These are phyloP conservation scores for Lymantria monacha DNA, from an alignment of 2,888 invertebrate genomes.

Conservation along the genomic window DNA sequence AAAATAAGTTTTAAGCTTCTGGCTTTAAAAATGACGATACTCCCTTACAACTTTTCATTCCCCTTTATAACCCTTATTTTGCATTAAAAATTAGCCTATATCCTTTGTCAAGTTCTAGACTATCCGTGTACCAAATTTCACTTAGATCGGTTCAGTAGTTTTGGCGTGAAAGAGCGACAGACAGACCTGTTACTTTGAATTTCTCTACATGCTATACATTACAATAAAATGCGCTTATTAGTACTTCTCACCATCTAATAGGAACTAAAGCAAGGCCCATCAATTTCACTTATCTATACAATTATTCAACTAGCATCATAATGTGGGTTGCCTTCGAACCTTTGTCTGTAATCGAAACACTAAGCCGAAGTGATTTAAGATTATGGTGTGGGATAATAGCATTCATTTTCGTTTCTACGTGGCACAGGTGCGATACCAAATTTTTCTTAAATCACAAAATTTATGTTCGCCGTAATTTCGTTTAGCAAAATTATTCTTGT, in stretches of 20 bases:
- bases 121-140: no score
- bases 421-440: conserved; percentile 68
- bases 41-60: no score
- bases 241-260: conserved; percentile 12
- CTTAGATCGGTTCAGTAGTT: no score
- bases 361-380: conserved; percentile 80
- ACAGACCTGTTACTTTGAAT: no score
- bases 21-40: no score
- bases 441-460: conserved; percentile 68
- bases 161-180: no score
- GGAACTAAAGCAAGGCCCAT: conserved; percentile 50
- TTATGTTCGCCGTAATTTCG: conserved; percentile 54
- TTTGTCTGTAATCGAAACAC: conserved; percentile 81
- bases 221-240: no score
- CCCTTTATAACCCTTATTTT: no score
- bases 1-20: no score
- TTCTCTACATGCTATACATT: no score
- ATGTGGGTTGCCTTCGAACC: conserved; percentile 76
- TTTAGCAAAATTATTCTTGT: conserved; percentile 46
- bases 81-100: no score
- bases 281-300: conserved; percentile 76
- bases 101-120: no score
- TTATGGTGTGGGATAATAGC: conserved; percentile 79
- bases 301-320: conserved; percentile 79
- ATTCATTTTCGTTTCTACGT: conserved; percentile 68